phyloP scores from a whole-genome alignment of 1,140 invertebrate genomes.

The Pogonognathellus flavescens region DNA sequence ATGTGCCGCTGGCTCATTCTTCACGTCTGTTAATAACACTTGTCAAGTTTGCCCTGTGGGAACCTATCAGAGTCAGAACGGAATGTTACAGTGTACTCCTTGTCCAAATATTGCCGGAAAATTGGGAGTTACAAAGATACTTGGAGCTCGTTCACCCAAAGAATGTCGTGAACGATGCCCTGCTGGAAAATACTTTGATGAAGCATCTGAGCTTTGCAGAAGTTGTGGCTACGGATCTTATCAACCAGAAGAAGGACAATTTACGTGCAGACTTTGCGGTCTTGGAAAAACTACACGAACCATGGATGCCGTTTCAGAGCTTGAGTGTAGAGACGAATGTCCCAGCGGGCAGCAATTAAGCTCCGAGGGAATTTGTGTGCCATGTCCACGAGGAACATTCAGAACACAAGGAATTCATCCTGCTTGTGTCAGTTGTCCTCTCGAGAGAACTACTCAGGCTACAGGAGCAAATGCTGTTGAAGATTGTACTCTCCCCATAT shows the following conservation, averaged over 20 bases:
- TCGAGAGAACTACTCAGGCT: conserved; percentile 88
- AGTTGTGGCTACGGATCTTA: conserved; percentile 95
- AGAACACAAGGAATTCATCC: conserved; percentile 89
- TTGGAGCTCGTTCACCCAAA: conserved; percentile 78
- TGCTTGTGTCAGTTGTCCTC: conserved; percentile 88
- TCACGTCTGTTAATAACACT: conserved; percentile 79
- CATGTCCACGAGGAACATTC: conserved; percentile 92
- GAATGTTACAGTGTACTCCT: conserved; percentile 87
- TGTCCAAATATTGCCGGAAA: conserved; percentile 90
- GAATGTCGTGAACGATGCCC: conserved; percentile 81
- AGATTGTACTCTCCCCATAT: conserved; percentile 92
- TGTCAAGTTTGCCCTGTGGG: conserved; percentile 90
- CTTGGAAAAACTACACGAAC: conserved; percentile 94
- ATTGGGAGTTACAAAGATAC: conserved; percentile 86
- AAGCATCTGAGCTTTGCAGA: conserved; percentile 84
- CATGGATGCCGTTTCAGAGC: conserved; percentile 86
- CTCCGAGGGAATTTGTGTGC: conserved; percentile 89
- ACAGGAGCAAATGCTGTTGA: conserved; percentile 85
- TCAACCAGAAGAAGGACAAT: conserved; percentile 91
- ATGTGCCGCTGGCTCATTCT: conserved; percentile 93
- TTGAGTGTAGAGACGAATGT: conserved; percentile 92
- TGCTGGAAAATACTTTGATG: conserved; percentile 92
- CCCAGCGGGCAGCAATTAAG: conserved; percentile 89
- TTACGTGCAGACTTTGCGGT: conserved; percentile 89
- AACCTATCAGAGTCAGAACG: conserved; percentile 93